Evolutionary conservation across 2,888 invertebrate genomes (phyloP).

Genomic region (Philereme vetulata): DNA sequence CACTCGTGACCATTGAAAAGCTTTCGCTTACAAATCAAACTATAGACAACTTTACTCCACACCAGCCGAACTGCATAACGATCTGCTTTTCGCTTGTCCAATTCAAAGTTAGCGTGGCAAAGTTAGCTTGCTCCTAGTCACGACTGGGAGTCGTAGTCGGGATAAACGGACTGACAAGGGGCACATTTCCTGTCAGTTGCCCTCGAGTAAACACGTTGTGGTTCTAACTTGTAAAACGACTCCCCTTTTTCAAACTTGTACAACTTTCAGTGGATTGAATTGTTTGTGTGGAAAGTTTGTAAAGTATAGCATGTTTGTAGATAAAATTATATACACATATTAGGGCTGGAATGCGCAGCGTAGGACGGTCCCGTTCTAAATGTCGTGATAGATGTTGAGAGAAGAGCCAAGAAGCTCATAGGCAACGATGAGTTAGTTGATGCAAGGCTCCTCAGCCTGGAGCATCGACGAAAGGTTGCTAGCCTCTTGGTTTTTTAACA

Average conservation of each 20-base stretch:
- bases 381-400: too few species aligned
- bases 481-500: too few species aligned
- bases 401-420: too few species aligned
- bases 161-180: conserved; percentile 1
- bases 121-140: not conserved
- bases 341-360: too few species aligned
- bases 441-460: too few species aligned
- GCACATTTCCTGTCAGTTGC: conserved; percentile 3
- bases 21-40: not conserved
- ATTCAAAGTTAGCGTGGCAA: not conserved
- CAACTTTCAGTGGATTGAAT: conserved; percentile 6
- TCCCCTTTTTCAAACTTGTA: conserved; percentile 6
- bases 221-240: not conserved
- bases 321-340: too few species aligned
- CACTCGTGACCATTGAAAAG: not conserved
- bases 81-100: not conserved
- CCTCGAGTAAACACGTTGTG: conserved; percentile 2
- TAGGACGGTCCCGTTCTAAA: too few species aligned
- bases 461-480: too few species aligned
- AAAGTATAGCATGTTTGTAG: too few species aligned
- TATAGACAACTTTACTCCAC: too few species aligned
- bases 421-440: too few species aligned
- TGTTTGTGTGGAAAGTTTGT: conserved; percentile 3
- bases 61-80: not conserved
- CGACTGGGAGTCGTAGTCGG: not conserved